phyloP scores from a whole-genome alignment of 2,888 invertebrate genomes.

The Acronicta alni region DNA sequence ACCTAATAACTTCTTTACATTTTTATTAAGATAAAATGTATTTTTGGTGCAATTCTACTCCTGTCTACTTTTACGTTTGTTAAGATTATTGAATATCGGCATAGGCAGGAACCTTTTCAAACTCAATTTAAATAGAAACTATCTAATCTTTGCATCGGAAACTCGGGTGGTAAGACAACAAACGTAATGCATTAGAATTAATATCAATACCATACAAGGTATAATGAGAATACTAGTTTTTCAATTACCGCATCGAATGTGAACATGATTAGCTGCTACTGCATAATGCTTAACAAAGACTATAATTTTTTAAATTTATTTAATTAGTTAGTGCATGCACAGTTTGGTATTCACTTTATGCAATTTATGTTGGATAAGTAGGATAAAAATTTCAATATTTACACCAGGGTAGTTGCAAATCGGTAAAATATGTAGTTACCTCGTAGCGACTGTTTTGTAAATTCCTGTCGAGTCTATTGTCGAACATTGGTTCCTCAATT shows the following conservation, averaged over 20 bases:
- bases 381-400: constrained; percentile 24
- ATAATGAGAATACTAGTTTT: constrained; percentile 43
- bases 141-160: constrained; percentile 31
- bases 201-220: constrained; percentile 34
- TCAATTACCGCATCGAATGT: constrained; percentile 21
- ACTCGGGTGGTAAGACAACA: constrained; percentile 19
- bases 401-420: too few species aligned
- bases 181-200: constrained; percentile 45
- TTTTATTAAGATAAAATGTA: too few species aligned
- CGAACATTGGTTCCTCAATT: too few species aligned
- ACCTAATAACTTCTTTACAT: too few species aligned
- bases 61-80: too few species aligned
- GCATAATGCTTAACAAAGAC: constrained; percentile 31
- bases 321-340: constrained; percentile 4
- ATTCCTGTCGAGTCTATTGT: too few species aligned
- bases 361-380: constrained; percentile 5
- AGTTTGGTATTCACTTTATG: too few species aligned
- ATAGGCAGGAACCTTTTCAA: constrained; percentile 19
- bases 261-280: constrained; percentile 25
- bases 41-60: too few species aligned
- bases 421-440: too few species aligned
- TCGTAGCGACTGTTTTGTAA: too few species aligned
- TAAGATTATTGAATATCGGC: background rate
- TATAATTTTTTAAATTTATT: constrained; percentile 27
- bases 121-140: background rate